These are phyloP conservation scores for Hafferia zeledoni DNA, from an alignment of 2,797 vertebrate species.

Conservation along the genomic window DNA sequence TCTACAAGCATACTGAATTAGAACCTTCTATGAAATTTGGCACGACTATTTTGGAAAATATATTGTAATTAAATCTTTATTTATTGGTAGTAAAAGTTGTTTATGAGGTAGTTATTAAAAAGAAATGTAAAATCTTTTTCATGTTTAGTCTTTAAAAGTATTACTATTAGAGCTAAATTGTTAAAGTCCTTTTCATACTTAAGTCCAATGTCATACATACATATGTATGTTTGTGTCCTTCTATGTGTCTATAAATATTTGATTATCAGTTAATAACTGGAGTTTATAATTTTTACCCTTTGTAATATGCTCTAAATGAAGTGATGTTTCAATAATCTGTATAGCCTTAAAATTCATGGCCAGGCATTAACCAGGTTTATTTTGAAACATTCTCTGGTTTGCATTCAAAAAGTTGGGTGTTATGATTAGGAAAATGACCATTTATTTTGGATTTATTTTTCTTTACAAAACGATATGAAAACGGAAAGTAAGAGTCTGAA, in stretches of 20 bases:
- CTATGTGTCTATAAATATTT: neutral
- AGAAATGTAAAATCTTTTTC: neutral
- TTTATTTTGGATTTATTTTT: neutral
- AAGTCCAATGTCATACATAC: neutral
- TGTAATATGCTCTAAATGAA: neutral
- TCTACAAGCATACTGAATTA: neutral
- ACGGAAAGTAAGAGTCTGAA: neutral
- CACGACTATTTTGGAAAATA: neutral
- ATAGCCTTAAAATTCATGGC: neutral
- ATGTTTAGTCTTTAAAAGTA: neutral
- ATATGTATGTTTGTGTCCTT: neutral
- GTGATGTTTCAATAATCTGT: neutral
- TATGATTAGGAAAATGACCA: neutral
- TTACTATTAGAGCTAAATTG: neutral
- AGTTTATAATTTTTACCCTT: neutral
- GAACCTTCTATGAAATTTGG: neutral
- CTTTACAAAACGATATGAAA: neutral
- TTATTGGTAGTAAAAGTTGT: neutral
- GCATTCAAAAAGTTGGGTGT: neutral
- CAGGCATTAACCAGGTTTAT: neutral
- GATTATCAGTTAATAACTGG: neutral
- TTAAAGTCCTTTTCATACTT: neutral
- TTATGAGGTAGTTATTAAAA: neutral
- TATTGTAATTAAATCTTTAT: neutral
- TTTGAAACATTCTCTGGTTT: neutral